Conservation (phyloP, 2,113 vertebrate species). For the Cepphus grylle region DNA sequence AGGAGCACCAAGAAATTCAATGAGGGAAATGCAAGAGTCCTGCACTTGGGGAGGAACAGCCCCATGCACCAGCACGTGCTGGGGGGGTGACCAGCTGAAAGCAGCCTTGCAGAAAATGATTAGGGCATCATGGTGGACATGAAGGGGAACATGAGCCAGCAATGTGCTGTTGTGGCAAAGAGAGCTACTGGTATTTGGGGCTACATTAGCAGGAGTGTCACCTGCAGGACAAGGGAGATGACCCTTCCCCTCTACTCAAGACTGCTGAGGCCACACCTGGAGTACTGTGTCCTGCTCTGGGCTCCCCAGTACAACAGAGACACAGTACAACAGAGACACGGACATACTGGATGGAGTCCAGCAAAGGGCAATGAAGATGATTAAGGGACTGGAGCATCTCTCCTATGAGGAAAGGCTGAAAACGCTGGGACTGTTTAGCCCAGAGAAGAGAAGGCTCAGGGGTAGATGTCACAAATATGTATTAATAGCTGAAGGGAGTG, state of each 20-base stretch:
- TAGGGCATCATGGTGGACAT: background rate
- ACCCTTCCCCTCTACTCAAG: background rate
- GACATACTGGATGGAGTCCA: background rate
- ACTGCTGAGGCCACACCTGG: background rate
- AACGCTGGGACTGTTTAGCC: background rate
- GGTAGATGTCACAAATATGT: background rate
- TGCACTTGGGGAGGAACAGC: background rate
- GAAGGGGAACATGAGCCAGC: background rate
- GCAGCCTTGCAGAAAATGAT: background rate
- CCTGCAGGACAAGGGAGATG: background rate
- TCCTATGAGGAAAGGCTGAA: background rate
- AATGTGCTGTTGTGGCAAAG: background rate
- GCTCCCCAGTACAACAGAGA: background rate
- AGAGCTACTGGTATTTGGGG: background rate
- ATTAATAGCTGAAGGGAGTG: background rate
- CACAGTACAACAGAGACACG: background rate
- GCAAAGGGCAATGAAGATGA: background rate
- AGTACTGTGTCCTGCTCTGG: background rate
- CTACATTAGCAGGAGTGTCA: background rate
- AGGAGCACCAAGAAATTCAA: background rate
- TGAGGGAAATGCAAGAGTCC: background rate
- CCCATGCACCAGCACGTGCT: background rate
- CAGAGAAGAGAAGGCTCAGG: background rate
- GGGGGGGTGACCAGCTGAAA: background rate
- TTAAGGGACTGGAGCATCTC: too few species aligned